These are phyloP conservation scores for Bombylius major DNA, from an alignment of 2,888 invertebrate genomes.

Conservation along the genomic window DNA sequence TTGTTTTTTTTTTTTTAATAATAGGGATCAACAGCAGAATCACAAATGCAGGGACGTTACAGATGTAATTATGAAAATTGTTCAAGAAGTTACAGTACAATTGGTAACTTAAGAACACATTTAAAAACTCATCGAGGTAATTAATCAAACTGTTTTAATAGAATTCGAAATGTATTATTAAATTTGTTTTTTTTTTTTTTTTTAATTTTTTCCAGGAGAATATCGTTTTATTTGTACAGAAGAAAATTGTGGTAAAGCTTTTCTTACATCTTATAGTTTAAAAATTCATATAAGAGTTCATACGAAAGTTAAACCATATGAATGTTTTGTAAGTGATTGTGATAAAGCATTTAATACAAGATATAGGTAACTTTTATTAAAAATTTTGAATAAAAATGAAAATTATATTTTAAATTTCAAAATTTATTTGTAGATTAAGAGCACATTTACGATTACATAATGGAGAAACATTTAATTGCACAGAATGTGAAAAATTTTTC, in stretches of 20 bases:
- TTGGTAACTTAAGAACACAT: constrained; percentile 88
- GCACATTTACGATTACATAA: constrained; percentile 88
- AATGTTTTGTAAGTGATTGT: constrained; percentile 70
- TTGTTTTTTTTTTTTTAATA: no score
- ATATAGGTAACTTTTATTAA: constrained; percentile 50
- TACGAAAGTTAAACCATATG: constrained; percentile 84
- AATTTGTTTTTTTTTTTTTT: constrained; percentile 22
- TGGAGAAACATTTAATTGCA: constrained; percentile 90
- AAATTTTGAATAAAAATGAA: no score
- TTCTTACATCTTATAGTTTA: constrained; percentile 86
- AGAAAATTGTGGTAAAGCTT: constrained; percentile 79
- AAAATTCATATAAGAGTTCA: constrained; percentile 91
- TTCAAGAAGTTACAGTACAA: constrained; percentile 78
- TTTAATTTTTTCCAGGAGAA: constrained; percentile 53
- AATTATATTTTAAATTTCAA: background rate
- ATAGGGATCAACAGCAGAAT: background rate
- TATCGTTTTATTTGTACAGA: constrained; percentile 85
- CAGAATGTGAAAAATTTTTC: constrained; percentile 78
- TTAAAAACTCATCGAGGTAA: constrained; percentile 92
- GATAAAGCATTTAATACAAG: constrained; percentile 89
- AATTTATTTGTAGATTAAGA: constrained; percentile 44
- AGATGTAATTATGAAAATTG: constrained; percentile 84
- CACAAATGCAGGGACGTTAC: constrained; percentile 41
- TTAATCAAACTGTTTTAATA: constrained; percentile 3
- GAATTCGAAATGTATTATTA: background rate